Percentiles rank a stretch among this genome's conserved stretches.
Evolutionary conservation across 2,797 vertebrate genomes (phyloP).

Genomic region (Mormyrops boulengeri): DNA sequence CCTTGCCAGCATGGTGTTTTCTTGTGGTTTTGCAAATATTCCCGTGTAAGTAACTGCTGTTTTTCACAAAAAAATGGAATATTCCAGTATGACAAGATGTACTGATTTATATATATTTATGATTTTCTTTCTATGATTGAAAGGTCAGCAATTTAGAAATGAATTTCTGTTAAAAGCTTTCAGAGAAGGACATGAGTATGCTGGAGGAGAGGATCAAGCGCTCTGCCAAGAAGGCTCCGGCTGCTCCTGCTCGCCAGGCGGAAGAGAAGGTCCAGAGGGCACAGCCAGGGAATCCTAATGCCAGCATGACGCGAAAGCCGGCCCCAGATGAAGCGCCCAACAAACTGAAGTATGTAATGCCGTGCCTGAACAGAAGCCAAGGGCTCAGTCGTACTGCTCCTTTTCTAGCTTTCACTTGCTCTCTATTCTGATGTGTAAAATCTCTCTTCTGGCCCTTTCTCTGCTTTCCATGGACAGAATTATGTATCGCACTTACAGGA

Average conservation of each 20-base stretch:
- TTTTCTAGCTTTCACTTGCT: background rate
- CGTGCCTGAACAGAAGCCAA: background rate
- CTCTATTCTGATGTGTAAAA: constrained; percentile 37
- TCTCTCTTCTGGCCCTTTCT: constrained; percentile 76
- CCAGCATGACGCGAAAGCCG: constrained; percentile 76
- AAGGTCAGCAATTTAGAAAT: background rate
- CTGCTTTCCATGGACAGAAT: constrained; percentile 95
- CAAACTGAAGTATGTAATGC: constrained; percentile 82
- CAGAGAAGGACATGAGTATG: constrained; percentile 99
- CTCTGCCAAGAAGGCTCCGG: constrained; percentile 81
- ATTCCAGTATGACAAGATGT: background rate
- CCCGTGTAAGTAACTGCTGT: background rate
- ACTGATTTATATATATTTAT: background rate
- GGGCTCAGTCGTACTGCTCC: background rate
- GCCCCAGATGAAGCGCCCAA: constrained; percentile 84
- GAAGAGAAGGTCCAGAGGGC: constrained; percentile 74
- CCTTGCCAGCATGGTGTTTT: background rate
- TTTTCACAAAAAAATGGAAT: background rate
- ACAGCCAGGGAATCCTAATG: constrained; percentile 64
- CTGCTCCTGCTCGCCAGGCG: constrained; percentile 67
- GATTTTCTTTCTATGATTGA: background rate
- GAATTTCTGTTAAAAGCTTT: constrained; percentile 63
- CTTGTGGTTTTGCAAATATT: background rate
- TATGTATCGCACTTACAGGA: constrained; percentile 99
- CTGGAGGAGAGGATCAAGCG: constrained; percentile 93